Base-by-base conservation (phyloP, 2,888 invertebrate species). In the Trilocha varians region DNA sequence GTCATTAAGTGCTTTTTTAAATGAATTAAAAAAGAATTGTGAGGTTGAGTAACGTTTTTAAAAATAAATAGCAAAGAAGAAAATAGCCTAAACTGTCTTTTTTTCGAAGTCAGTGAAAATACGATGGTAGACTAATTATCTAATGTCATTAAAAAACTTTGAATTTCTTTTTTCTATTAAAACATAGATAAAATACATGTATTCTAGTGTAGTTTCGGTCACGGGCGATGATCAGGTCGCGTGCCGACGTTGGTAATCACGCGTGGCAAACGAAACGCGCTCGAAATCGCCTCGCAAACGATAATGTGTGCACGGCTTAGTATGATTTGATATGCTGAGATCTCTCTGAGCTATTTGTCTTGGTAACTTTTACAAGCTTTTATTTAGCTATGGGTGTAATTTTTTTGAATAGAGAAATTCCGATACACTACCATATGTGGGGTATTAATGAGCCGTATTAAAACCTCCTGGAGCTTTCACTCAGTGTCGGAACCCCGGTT, bases 201-300 rank as follows among this genome's bases (percentile, higher is more conserved):
- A 49, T 36, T 34, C 25, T 5, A 35, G 18, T 18, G 25, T 36
- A 41, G 16, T 43, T 52, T 42, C 39, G 16, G 44, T 44, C 49
- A 54, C 47, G 52, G 36, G n/a, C 35, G 46, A 34, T 39, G 48
- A 46, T 48, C 43, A 55, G 55, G 25, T 25, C 62, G 56, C 48
- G 50, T 44, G 48, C 48, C 43, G 46, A 38, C 36, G 38, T 38
- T 9, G 36, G 49, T 60, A 62, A 63, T 57, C 55, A 58, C 42
- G 52, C 47, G 52, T 52, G 49, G 48, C 57, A 34, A 59, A 57
- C 41, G 13, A 39, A 36, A 42, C 36, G 44, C 41, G 47, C 43
- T 15, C 38, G 40, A 18, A 48, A 49, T 32, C 49, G 25, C 25
- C 25, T 25, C 11, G 6, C 11, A 6, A 25, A 25, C 11, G 25